phyloP scores from a whole-genome alignment of 2,113 vertebrate genomes.

The Bubo scandiacus region DNA sequence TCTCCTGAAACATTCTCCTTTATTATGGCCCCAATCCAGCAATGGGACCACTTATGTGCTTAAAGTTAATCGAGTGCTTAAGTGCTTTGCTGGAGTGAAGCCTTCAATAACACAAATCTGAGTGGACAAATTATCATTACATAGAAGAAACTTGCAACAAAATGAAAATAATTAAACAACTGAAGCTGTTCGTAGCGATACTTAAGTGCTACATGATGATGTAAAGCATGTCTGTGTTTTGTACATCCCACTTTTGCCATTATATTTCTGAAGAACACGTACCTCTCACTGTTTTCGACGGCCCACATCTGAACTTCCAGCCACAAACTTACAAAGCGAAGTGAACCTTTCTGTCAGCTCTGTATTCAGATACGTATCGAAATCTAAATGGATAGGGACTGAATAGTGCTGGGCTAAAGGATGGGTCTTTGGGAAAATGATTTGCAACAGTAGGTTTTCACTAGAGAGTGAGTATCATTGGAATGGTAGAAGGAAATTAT shows the following conservation, averaged over 20 bases:
- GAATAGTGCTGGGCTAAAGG: background rate
- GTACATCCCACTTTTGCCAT: background rate
- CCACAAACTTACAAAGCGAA: background rate
- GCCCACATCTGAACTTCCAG: conserved; percentile 2
- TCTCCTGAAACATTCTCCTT: background rate
- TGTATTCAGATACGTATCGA: background rate
- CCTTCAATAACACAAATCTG: conserved; percentile 35
- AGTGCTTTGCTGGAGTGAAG: conserved; percentile 55
- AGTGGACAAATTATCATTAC: conserved; percentile 50
- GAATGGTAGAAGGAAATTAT: conserved; percentile 67
- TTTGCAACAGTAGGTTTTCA: conserved; percentile 22
- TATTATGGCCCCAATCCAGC: conserved; percentile 13
- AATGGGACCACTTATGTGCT: conserved; percentile 36
- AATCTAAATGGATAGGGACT: background rate
- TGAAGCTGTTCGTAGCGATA: background rate
- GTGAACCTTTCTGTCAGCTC: background rate
- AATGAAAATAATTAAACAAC: conserved; percentile 29
- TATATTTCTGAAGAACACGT: background rate
- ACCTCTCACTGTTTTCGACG: background rate
- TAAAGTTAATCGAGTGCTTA: conserved; percentile 60
- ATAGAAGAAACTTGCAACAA: background rate
- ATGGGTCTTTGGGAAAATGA: conserved; percentile 49
- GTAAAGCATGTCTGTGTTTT: background rate
- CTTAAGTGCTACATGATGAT: background rate
- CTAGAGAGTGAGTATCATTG: conserved; percentile 28